Conservation (phyloP, 2,113 vertebrate genomes). For the Perognathus longimembris region DNA sequence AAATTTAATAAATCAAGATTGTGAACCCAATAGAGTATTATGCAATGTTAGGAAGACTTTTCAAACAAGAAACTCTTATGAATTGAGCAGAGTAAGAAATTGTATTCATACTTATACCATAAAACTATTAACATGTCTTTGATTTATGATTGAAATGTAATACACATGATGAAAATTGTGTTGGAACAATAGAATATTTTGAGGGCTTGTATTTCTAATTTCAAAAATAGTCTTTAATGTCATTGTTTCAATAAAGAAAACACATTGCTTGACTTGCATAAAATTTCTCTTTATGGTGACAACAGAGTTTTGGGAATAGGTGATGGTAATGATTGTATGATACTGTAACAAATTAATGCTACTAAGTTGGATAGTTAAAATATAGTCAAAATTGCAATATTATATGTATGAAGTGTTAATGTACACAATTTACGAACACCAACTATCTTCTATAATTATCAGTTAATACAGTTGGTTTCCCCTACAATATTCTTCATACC, state of each 20-base stretch:
- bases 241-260: conserved; percentile 12
- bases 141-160: conserved; percentile 19
- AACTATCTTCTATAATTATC: neutral
- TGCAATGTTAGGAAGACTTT: neutral
- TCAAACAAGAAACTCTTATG: neutral
- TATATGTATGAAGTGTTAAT: neutral
- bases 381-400: neutral
- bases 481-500: neutral
- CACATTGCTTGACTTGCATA: neutral
- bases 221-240: conserved; percentile 9
- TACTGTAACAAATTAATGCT: neutral
- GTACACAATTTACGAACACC: neutral
- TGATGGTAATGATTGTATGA: neutral
- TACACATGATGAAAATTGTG: neutral
- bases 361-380: neutral
- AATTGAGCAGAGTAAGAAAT: conserved; percentile 4
- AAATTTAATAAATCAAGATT: conserved; percentile 14
- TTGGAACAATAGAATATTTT: neutral
- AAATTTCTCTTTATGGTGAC: neutral
- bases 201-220: conserved; percentile 10
- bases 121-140: conserved; percentile 2
- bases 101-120: neutral
- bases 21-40: neutral
- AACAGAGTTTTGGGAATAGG: neutral
- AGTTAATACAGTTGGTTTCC: neutral